These are phyloP conservation scores for Natrix natrix DNA, from an alignment of 2,797 vertebrate genomes.

Conservation along the genomic window DNA sequence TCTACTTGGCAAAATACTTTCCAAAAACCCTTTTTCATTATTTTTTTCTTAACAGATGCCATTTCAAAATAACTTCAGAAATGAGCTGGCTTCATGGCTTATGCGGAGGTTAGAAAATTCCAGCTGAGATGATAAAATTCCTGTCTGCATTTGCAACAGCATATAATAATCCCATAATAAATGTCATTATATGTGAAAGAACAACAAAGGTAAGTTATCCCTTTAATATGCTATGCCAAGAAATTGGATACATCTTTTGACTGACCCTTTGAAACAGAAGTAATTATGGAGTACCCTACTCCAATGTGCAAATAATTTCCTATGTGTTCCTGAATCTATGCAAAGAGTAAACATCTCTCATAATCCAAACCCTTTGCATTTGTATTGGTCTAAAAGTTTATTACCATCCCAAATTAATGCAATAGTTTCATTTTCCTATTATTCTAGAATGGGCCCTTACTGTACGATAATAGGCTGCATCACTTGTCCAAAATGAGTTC, in stretches of 20 bases:
- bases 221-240: background rate
- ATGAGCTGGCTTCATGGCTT: background rate
- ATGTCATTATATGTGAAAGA: background rate
- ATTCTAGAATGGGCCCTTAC: background rate
- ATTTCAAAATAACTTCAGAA: background rate
- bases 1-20: background rate
- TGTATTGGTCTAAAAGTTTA: background rate
- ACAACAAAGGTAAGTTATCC: background rate
- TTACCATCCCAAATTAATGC: conserved; percentile 31
- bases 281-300: background rate
- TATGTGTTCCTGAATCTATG: background rate
- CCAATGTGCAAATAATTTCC: background rate
- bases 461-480: background rate
- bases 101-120: background rate
- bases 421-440: conserved; percentile 18
- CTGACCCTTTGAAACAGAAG: background rate
- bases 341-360: background rate
- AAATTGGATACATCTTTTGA: background rate
- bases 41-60: background rate
- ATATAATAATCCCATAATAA: background rate
- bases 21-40: background rate
- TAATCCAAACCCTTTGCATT: background rate
- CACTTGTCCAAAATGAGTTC: conserved; percentile 10
- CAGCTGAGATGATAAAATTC: background rate
- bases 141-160: background rate